Base-by-base conservation (phyloP, 2,888 invertebrate species). In the Hypercompe scribonia region DNA sequence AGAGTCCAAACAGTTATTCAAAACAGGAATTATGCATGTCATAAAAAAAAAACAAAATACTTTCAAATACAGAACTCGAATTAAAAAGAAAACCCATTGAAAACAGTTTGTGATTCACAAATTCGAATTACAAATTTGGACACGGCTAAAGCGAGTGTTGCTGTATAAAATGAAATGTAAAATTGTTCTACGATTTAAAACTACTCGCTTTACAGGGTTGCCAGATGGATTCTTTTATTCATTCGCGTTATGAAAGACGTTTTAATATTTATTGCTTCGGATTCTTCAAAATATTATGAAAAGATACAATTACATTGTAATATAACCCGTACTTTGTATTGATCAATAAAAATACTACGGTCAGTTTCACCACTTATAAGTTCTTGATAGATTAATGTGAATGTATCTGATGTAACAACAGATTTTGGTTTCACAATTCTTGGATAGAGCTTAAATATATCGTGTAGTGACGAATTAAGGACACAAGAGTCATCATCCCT, bases 111-210 rank as follows among this genome's bases (percentile, higher is more conserved):
- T 78, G 74, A 83, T 80, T 84, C 84, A 76, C 76, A 78, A 83
- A 85, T 85, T 86, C 86, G 84, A 86, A 86, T 86, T 84, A 85
- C 86, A 86, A 85, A 86, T 86, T 86, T 81, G 81, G 82, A 84
- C 84, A 80, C 80, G 79, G 71, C 81, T 82, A 84, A 83, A 82
- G 84, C 86, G 82, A 84, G 79, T 84, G 86, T 85, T 82, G 83
- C 77, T 73, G 82, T 80, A 84, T 85, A 82, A 84, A 82, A 85
- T 84, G 74, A 82, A 84, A 84, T 83, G 80, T 74, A 78, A 82
- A 85, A 83, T 82, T 66, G 81, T 80, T 84, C 78, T 68, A 61
- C 71, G 81, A 84, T 85, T 85, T 80, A 80, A 85, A 81, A 84
- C 82, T 84, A 84, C 76, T 81, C 73, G 78, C 65, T 81, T 79